These are phyloP conservation scores for Pterocles burchelli DNA, from an alignment of 2,113 vertebrate genomes.

Conservation along the genomic window DNA sequence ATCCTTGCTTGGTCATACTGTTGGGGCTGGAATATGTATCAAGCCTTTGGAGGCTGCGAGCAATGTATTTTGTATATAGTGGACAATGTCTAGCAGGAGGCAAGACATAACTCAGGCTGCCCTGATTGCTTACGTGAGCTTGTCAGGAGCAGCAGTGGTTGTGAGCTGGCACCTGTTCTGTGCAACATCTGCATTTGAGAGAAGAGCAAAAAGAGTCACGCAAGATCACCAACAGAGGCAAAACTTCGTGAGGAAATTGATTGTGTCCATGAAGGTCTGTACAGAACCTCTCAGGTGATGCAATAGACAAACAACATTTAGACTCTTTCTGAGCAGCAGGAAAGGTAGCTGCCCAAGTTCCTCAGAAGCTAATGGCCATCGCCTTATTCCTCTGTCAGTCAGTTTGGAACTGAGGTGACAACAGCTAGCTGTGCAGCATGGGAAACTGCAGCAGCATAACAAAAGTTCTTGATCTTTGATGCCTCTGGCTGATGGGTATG, in stretches of 20 bases:
- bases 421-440: not conserved
- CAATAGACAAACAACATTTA: not conserved
- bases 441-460: not conserved
- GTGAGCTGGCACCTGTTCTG: not conserved
- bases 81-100: not conserved
- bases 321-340: not conserved
- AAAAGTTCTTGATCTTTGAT: not conserved
- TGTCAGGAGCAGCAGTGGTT: not conserved
- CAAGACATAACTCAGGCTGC: not conserved
- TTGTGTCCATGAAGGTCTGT: not conserved
- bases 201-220: not conserved
- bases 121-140: not conserved
- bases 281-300: not conserved
- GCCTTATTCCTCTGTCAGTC: not conserved
- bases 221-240: not conserved
- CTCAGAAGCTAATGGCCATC: not conserved
- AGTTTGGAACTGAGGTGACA: not conserved
- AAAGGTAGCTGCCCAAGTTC: not conserved
- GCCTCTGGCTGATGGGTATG: not conserved
- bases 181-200: not conserved
- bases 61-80: rapidly evolving
- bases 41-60: not conserved
- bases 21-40: not conserved
- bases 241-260: not conserved
- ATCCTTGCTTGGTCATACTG: not conserved